Evolutionary conservation across 2,113 vertebrate genomes (phyloP).

Genomic region (Anguilla rostrata): DNA sequence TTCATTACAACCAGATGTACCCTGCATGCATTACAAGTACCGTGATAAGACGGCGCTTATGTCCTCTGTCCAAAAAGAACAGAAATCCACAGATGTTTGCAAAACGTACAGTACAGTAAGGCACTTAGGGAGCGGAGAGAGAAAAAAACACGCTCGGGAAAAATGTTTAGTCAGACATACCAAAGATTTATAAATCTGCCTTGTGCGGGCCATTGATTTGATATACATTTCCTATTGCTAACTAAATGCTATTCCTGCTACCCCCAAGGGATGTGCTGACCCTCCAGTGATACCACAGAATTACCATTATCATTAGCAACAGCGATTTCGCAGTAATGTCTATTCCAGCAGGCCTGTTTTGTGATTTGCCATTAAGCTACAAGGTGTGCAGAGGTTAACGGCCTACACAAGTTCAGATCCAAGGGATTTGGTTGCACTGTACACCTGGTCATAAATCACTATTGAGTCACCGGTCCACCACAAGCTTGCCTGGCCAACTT

Average conservation of each 20-base stretch:
- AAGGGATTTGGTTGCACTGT: background rate
- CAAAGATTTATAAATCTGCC: background rate
- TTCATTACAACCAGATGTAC: constrained; percentile 3
- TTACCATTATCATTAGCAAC: background rate
- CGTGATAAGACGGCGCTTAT: background rate
- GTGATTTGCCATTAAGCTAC: background rate
- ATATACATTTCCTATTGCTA: background rate
- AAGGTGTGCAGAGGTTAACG: background rate
- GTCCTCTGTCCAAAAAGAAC: background rate
- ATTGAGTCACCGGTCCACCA: no score
- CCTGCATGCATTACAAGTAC: background rate
- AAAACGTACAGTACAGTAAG: background rate
- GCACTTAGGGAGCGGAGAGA: background rate
- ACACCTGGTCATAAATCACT: no score
- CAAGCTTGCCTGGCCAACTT: background rate
- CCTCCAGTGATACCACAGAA: background rate
- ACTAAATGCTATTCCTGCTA: background rate
- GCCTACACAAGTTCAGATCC: background rate
- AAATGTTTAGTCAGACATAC: background rate
- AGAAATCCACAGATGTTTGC: background rate
- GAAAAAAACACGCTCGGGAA: background rate
- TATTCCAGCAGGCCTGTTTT: background rate
- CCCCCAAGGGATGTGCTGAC: background rate
- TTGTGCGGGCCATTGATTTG: background rate
- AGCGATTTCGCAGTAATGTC: background rate